A percentile compares a stretch with the other conserved stretches of the same genome.
Evolutionary conservation across 1,140 invertebrate species (phyloP).

Genomic region (Drosophila parabipectinata): DNA sequence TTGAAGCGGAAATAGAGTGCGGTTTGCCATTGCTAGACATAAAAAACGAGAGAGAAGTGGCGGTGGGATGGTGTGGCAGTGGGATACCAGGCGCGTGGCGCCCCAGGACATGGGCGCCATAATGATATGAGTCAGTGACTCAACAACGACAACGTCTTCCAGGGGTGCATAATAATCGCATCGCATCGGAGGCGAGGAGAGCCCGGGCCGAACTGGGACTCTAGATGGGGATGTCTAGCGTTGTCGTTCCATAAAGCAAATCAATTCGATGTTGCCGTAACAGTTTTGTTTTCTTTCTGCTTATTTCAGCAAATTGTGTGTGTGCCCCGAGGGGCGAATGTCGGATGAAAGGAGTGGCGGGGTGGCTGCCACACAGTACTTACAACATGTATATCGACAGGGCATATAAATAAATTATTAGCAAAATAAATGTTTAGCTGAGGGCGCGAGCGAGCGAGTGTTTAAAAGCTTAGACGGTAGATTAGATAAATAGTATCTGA

Average conservation of each 20-base stretch:
- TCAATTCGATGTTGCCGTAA: constrained; percentile 63
- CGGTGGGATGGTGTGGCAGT: background rate
- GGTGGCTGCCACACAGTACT: constrained; percentile 20
- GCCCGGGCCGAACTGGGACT: too few relatives aligned
- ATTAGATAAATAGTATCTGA: constrained; percentile 19
- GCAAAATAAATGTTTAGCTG: constrained; percentile 73
- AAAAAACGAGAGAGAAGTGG: constrained; percentile 40
- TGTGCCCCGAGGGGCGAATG: constrained; percentile 51
- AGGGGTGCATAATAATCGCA: constrained; percentile 75
- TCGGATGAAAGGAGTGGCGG: background rate
- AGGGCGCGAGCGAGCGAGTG: constrained; percentile 22
- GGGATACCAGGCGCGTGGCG: constrained; percentile 54
- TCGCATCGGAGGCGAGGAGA: constrained; percentile 11
- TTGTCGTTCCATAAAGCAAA: constrained; percentile 76
- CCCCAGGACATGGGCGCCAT: constrained; percentile 67
- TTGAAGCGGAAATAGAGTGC: constrained; percentile 68
- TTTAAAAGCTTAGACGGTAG: constrained; percentile 23
- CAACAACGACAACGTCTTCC: constrained; percentile 34
- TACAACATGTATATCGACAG: constrained; percentile 69
- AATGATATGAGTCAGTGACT: constrained; percentile 76
- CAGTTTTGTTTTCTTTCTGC: constrained; percentile 53
- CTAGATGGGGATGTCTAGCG: constrained; percentile 33
- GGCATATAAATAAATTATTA: constrained; percentile 79
- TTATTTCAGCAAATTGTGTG: constrained; percentile 74
- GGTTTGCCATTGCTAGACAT: constrained; percentile 50